phyloP scores from a whole-genome alignment of 53 echinoderm and acorn worm species.

The Antedon mediterranea region DNA sequence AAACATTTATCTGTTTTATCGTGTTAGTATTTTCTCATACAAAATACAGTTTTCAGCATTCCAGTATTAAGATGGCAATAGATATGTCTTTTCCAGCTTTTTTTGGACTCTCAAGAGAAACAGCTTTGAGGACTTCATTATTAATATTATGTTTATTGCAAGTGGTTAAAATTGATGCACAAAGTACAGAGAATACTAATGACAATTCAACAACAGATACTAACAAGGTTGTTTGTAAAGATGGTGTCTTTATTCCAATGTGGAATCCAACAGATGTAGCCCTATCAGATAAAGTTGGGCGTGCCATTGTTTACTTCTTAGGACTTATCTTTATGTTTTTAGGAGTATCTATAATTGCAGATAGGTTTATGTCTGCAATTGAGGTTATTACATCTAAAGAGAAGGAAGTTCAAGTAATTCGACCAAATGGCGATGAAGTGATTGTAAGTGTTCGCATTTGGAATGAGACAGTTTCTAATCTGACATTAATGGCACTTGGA shows the following conservation, averaged over 20 bases:
- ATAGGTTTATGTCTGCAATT: slow-evolving; percentile 94
- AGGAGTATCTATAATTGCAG: slow-evolving; percentile 93
- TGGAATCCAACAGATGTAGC: slow-evolving; percentile 36
- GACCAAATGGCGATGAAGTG: slow-evolving; percentile 75
- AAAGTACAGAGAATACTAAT: background rate
- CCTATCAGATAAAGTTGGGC: slow-evolving; percentile 57
- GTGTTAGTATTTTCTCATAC: too few species aligned
- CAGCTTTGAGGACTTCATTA: background rate
- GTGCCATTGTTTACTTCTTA: slow-evolving; percentile 78
- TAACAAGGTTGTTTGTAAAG: background rate
- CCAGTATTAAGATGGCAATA: background rate
- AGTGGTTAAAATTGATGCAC: background rate
- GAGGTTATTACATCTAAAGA: slow-evolving; percentile 98
- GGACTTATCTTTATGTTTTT: slow-evolving; percentile 75
- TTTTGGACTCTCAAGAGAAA: background rate
- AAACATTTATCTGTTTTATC: too few species aligned
- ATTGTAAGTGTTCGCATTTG: slow-evolving; percentile 82
- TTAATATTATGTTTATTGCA: background rate
- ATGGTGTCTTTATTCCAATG: slow-evolving; percentile 42
- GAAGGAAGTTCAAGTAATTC: slow-evolving; percentile 63
- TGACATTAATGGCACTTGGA: slow-evolving; percentile 95
- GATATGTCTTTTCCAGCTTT: background rate
- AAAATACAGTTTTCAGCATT: background rate
- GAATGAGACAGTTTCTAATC: slow-evolving; percentile 96
- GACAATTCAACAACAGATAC: background rate